Evolutionary conservation across 2,888 invertebrate species (phyloP).

Genomic region (Amblyjoppa fuscipennis): DNA sequence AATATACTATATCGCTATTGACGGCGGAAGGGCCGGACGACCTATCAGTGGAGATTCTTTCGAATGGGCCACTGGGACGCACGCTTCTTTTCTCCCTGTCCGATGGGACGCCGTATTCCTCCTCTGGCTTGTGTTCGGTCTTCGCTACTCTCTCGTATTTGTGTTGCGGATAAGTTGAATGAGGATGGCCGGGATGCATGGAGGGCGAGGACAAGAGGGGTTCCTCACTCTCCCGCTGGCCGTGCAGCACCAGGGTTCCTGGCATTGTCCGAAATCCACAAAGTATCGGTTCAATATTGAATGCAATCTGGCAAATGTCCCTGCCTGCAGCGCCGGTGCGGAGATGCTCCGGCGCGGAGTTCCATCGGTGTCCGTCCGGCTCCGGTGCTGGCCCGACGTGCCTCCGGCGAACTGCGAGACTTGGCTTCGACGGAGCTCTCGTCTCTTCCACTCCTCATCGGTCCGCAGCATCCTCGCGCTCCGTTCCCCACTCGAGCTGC

Average conservation of each 20-base stretch:
- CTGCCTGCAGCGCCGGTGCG: conserved; percentile 66
- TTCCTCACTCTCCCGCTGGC: conserved; percentile 18
- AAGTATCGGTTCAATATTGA: conserved; percentile 79
- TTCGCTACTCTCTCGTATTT: not conserved
- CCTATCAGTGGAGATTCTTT: conserved; percentile 69
- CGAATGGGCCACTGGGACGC: conserved; percentile 63
- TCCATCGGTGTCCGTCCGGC: conserved; percentile 26
- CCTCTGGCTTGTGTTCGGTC: conserved; percentile 31
- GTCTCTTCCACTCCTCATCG: conserved; percentile 38
- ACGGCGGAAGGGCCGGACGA: conserved; percentile 73
- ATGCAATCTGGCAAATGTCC: conserved; percentile 81
- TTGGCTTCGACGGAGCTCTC: conserved; percentile 34
- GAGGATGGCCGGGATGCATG: conserved; percentile 31
- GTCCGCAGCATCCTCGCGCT: conserved; percentile 17
- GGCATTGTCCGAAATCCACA: conserved; percentile 82
- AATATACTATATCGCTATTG: conserved; percentile 81
- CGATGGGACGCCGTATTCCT: conserved; percentile 52
- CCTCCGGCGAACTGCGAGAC: conserved; percentile 39
- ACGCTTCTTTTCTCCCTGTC: conserved; percentile 46
- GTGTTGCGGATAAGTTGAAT: conserved; percentile 19
- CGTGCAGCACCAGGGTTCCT: conserved; percentile 48
- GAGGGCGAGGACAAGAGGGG: conserved; percentile 42
- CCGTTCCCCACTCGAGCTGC: conserved; percentile 15
- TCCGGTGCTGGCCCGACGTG: not conserved
- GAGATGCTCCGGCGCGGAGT: conserved; percentile 37